Base-by-base conservation (phyloP, 2,113 vertebrate species). In the Chloebia gouldiae region DNA sequence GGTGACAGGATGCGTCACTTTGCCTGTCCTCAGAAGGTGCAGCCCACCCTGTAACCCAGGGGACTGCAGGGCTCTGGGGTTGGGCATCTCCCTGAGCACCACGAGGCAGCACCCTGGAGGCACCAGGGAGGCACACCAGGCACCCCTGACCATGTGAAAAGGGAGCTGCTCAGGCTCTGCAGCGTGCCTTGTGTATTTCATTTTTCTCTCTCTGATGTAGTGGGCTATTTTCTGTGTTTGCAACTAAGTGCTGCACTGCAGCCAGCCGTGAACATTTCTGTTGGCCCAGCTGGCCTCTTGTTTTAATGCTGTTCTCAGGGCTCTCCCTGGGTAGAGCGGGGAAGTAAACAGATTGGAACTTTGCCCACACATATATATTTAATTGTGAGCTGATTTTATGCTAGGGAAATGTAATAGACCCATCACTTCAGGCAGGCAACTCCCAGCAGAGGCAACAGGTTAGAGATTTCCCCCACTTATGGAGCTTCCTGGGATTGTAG, bases 311-410 rank as follows among this genome's bases (percentile, higher is more conserved):
- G 3, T 80, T 92, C 88, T 90, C 54, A 17, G 45, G 81, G 77
- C 70, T 94, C 94, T 96, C 60, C 94, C 93, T 94, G 81, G 72
- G 89, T 91, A 90, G 60, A 92, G 40, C 0, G 0, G 42, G 66
- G 87, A 96, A 86, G 69, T 63, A 49, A 77, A 84, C 44, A 84
- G 56, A 42, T 65, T 90, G 69, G 75, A 93, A 68, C 83, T 84
- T 94, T 90, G 83, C 71, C 65, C 66, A 30, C 50, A 69, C 33
- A 39, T 78, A 83, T 91, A 68, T 81, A 78, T 81, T 87, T 92
- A 89, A 87, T 92, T 93, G 73, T 51, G 10, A 47, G 90, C 64
- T 88, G 89, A 76, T 73, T 94, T 94, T 66, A 11, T 73, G 61
- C 65, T 50, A 28, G 35, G 7, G 85, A 94, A 91, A 91, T 81